Evolutionary conservation across 2,113 vertebrate genomes (phyloP).

Genomic region (Alaudala cheleensis): DNA sequence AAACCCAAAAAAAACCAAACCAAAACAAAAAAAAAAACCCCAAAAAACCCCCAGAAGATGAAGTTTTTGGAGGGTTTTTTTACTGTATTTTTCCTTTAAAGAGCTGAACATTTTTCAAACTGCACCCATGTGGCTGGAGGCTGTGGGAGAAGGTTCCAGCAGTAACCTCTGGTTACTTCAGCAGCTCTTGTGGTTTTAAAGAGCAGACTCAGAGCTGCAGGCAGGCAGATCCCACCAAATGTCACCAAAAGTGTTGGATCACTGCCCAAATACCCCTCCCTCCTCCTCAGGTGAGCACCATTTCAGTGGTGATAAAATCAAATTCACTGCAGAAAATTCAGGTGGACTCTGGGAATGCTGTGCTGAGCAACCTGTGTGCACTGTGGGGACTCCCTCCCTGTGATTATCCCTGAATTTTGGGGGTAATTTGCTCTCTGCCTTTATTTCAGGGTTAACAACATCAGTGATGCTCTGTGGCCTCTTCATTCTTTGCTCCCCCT

Average conservation of each 20-base stretch:
- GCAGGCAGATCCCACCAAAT: neutral
- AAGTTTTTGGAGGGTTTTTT: neutral
- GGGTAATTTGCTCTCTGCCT: neutral
- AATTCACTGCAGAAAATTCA: neutral
- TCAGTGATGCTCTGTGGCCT: neutral
- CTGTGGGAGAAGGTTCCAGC: neutral
- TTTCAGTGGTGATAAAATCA: neutral
- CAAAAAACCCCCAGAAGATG: too few relatives aligned
- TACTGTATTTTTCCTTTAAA: neutral
- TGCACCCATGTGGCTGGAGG: neutral
- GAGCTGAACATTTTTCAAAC: neutral
- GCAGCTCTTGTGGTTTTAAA: too few relatives aligned
- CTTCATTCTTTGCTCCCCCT: neutral
- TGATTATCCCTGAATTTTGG: neutral
- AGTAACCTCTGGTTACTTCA: neutral
- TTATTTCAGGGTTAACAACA: neutral
- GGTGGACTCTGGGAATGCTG: fast-evolving
- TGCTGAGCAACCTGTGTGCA: neutral
- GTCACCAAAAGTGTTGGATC: fast-evolving
- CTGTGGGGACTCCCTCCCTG: fast-evolving
- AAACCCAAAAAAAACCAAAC: too few relatives aligned
- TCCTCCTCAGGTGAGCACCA: neutral
- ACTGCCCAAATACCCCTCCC: neutral
- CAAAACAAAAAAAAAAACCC: too few relatives aligned
- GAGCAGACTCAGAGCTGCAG: neutral